phyloP scores from a whole-genome alignment of 2,888 invertebrate species.

The Crossocerus cetratus region DNA sequence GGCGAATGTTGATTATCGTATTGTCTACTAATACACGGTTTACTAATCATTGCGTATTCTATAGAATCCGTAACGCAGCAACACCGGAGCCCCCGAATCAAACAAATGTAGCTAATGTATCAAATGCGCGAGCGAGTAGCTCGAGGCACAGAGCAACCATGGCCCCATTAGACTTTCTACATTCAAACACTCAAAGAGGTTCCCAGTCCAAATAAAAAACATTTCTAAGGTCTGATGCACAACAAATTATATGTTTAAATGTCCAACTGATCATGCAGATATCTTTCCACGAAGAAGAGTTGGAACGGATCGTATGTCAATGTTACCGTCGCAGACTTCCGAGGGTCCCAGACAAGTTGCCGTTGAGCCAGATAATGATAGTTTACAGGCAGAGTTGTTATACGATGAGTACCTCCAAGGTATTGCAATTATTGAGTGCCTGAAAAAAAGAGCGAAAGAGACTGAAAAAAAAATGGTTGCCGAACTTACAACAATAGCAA shows the following conservation, averaged over 20 bases:
- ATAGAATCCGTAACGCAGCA: slow-evolving; percentile 4
- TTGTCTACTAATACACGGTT: neutral
- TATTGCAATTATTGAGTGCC: slow-evolving; percentile 29
- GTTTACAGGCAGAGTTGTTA: slow-evolving; percentile 49
- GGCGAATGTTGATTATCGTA: neutral
- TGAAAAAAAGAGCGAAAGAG: slow-evolving; percentile 54
- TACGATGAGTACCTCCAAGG: slow-evolving; percentile 61
- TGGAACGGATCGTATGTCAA: slow-evolving; percentile 28
- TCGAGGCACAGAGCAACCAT: slow-evolving; percentile 45
- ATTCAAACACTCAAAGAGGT: slow-evolving; percentile 24
- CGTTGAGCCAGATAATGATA: slow-evolving; percentile 38
- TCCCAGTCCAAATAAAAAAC: neutral
- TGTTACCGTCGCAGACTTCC: slow-evolving; percentile 10
- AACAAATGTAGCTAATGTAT: neutral
- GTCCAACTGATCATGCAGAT: slow-evolving; percentile 11
- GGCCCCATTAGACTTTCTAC: slow-evolving; percentile 39
- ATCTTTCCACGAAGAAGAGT: slow-evolving; percentile 5
- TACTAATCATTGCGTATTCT: neutral
- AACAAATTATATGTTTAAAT: neutral
- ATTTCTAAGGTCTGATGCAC: neutral
- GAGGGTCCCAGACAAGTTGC: slow-evolving; percentile 33
- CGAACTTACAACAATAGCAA: slow-evolving; percentile 50
- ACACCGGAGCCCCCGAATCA: slow-evolving; percentile 15
- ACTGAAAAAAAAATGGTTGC: slow-evolving; percentile 30
- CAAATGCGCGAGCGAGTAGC: neutral